These are phyloP conservation scores for Lagopus muta DNA, from an alignment of 2,113 vertebrate genomes.

Conservation along the genomic window DNA sequence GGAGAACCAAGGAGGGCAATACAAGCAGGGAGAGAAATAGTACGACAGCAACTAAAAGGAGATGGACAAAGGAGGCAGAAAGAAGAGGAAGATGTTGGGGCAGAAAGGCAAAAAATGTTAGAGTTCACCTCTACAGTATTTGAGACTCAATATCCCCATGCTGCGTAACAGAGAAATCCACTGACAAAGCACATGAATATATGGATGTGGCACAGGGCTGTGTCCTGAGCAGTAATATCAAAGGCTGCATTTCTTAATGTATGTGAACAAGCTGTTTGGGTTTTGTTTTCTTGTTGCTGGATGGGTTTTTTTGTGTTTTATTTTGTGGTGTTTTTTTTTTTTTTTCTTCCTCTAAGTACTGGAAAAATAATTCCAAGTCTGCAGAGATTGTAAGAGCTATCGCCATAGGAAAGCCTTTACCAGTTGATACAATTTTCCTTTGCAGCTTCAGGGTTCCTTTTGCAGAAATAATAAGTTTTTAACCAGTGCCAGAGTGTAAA, in stretches of 20 bases:
- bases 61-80: background rate
- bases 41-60: background rate
- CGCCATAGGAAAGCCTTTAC: background rate
- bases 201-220: background rate
- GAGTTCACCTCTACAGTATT: background rate
- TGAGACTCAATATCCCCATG: background rate
- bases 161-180: background rate
- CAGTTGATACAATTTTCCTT: background rate
- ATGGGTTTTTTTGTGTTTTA: background rate
- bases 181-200: background rate
- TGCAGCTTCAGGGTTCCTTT: background rate
- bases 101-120: background rate
- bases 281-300: background rate
- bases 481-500: background rate
- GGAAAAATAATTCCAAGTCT: background rate
- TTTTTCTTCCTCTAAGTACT: background rate
- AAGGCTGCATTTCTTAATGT: background rate
- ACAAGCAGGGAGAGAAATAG: background rate
- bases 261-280: background rate
- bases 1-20: background rate
- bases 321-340: too few relatives aligned
- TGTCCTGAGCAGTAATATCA: background rate
- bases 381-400: background rate
- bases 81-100: background rate
- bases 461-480: background rate